Conservation (phyloP, 2,797 vertebrate genomes). For the Neosilurus mollespiculum region DNA sequence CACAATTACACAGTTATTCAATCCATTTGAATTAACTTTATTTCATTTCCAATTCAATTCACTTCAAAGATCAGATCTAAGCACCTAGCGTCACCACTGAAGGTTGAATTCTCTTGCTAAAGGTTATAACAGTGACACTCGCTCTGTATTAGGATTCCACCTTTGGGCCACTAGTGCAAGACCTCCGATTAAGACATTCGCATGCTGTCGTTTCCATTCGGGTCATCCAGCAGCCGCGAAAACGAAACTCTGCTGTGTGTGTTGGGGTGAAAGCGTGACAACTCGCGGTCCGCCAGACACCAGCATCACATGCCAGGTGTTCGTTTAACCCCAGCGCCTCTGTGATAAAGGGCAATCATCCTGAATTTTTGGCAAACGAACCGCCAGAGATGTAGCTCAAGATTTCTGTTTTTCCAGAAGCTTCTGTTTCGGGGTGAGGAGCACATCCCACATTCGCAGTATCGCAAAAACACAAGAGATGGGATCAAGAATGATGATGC, state of each 20-base stretch:
- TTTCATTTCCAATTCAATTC: background rate
- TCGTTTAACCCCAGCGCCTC: conserved; percentile 1
- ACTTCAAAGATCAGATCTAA: background rate
- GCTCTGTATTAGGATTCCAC: background rate
- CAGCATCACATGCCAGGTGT: background rate
- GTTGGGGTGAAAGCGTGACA: conserved; percentile 8
- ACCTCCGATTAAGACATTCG: conserved; percentile 20
- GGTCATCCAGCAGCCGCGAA: conserved; percentile 8
- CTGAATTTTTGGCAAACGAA: conserved; percentile 20
- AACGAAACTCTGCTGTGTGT: conserved; percentile 5
- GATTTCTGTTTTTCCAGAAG: background rate
- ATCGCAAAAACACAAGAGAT: conserved; percentile 22
- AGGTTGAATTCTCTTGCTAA: background rate
- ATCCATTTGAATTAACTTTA: background rate
- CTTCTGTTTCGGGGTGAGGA: conserved; percentile 13
- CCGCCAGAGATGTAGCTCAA: background rate
- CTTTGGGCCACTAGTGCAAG: background rate
- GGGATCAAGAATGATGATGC: conserved; percentile 32
- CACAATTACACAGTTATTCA: background rate
- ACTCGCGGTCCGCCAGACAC: conserved; percentile 6
- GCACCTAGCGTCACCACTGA: background rate
- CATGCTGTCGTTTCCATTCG: conserved; percentile 26
- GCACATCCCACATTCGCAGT: conserved; percentile 23
- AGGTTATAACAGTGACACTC: conserved; percentile 4
- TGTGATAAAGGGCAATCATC: background rate